phyloP scores from a whole-genome alignment of 1,140 invertebrate genomes.

The Bombus superbus region DNA sequence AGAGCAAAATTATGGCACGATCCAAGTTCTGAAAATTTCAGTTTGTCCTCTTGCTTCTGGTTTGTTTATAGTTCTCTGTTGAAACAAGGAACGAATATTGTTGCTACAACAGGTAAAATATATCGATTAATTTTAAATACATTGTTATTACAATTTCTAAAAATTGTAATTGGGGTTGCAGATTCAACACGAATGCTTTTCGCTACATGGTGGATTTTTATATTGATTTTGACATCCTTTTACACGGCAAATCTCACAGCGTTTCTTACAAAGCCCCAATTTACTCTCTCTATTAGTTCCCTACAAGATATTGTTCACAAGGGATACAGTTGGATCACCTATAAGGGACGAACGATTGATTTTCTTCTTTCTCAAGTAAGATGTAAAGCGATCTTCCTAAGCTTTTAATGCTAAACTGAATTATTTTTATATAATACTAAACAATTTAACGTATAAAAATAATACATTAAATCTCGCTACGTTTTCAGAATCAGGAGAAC shows the following conservation, averaged over 20 bases:
- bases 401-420: not conserved
- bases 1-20: conserved; percentile 82
- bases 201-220: conserved; percentile 96
- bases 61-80: conserved; percentile 94
- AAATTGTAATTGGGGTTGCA: conserved; percentile 74
- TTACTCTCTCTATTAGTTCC: conserved; percentile 89
- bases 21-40: conserved; percentile 84
- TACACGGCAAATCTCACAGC: conserved; percentile 96
- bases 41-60: conserved; percentile 89
- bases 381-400: not conserved
- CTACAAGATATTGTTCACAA: conserved; percentile 87
- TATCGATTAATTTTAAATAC: too few species aligned
- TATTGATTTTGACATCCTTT: conserved; percentile 93
- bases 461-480: not conserved
- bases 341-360: conserved; percentile 87
- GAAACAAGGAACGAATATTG: conserved; percentile 92
- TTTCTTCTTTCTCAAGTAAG: conserved; percentile 86
- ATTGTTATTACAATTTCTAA: not conserved
- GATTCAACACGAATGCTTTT: conserved; percentile 92
- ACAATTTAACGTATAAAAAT: too few species aligned
- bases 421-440: not conserved
- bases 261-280: conserved; percentile 92
- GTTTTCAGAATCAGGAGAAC: conserved; percentile 25
- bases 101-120: conserved; percentile 87
- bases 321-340: conserved; percentile 87